Evolutionary conservation across 2,113 vertebrate genomes (phyloP).

Genomic region (Crypturellus undulatus): DNA sequence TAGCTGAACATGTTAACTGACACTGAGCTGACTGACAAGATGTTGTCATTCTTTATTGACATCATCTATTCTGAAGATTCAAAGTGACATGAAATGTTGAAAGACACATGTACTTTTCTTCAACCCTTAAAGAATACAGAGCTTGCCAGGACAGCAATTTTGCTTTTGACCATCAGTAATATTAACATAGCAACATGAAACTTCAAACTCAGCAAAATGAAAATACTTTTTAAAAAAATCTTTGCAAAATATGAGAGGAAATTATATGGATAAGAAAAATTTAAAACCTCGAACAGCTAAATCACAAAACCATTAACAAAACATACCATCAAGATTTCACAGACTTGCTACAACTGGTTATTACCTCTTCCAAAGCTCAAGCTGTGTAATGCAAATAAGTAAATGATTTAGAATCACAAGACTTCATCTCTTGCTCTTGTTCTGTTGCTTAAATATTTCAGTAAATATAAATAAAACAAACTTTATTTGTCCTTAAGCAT

Average conservation of each 20-base stretch:
- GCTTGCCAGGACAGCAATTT: background rate
- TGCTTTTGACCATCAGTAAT: background rate
- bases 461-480: background rate
- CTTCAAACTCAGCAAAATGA: background rate
- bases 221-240: background rate
- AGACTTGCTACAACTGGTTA: background rate
- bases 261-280: background rate
- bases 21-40: background rate
- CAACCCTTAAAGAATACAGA: background rate
- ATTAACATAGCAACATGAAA: background rate
- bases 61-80: background rate
- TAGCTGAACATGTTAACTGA: background rate
- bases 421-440: background rate
- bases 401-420: background rate
- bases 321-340: background rate
- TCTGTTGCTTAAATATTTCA: constrained; percentile 14
- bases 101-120: background rate
- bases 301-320: background rate
- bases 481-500: background rate
- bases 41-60: background rate
- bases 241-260: background rate
- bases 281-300: background rate
- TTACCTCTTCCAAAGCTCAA: background rate
- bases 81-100: background rate
- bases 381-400: background rate